Evolutionary conservation across 2,797 vertebrate genomes (phyloP).

Genomic region (Enoplosus armatus): DNA sequence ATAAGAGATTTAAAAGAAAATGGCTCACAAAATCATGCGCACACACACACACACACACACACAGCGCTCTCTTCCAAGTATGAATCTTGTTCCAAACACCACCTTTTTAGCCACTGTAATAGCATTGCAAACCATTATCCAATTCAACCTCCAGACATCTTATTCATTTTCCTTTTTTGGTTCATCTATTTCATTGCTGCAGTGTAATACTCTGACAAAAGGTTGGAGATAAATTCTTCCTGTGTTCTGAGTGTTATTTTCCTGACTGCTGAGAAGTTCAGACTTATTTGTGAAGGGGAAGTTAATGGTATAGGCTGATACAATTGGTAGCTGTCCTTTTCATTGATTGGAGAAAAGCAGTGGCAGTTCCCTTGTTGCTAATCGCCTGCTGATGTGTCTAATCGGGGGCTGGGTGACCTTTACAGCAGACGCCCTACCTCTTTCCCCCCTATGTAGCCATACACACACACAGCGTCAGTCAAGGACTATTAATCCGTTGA

Average conservation of each 20-base stretch:
- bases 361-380: conserved; percentile 57
- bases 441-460: not conserved
- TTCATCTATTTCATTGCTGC: conserved; percentile 26
- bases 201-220: conserved; percentile 32
- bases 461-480: conserved; percentile 23
- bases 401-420: conserved; percentile 71
- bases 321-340: conserved; percentile 51
- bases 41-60: conserved; percentile 10
- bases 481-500: conserved; percentile 54
- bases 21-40: conserved; percentile 21
- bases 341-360: conserved; percentile 61
- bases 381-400: conserved; percentile 71
- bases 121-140: conserved; percentile 41
- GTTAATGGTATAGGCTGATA: conserved; percentile 33
- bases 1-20: conserved; percentile 71
- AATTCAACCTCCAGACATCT: conserved; percentile 43
- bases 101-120: conserved; percentile 33
- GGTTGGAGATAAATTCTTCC: conserved; percentile 11
- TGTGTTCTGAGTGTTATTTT: conserved; percentile 12
- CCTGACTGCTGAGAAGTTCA: conserved; percentile 29
- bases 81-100: conserved; percentile 39
- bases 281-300: conserved; percentile 39
- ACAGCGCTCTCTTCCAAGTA: conserved; percentile 12
- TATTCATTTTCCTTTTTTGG: conserved; percentile 26
- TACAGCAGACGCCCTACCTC: conserved; percentile 48